Evolutionary conservation across 2,113 vertebrate species (phyloP), one percentile per base, ranked within the genome.

Genomic region (Rhizomys pruinosus): DNA sequence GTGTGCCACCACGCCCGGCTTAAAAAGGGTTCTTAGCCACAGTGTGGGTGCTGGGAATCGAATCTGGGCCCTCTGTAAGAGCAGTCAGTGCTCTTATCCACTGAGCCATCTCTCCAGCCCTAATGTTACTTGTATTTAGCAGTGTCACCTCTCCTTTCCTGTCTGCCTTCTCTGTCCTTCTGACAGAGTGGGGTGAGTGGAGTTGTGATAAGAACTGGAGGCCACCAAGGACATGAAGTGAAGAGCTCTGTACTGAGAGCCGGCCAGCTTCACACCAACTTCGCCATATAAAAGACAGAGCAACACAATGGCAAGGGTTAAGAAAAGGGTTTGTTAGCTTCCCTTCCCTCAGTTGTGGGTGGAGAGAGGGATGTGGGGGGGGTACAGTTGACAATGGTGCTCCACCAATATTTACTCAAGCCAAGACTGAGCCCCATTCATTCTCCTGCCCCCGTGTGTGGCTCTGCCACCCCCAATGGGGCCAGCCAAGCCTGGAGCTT

Each of bases 371-470:
- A n/a, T n/a, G n/a, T n/a, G n/a, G n/a, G n/a, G n/a, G n/a, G n/a
- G n/a, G n/a, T n/a, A 76, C 29, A 52, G 3, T 7, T 81, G 92
- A 96, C 95, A 78, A 61, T 89, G 61, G 61, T 86, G 86, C 47
- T 68, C n/a, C 68, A 69, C 79, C 94, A 94, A 37, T 97, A 89
- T 97, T 97, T 97, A 94, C 94, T 95, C 94, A 97, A 94, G 95
- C 68, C 0, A 4, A 94, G 80, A 97, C 96, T n/a, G n/a, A n/a
- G n/a, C n/a, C 55, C 84, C 96, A 97, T 97, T 97, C 96, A 97
- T 97, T 47, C 89, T 47, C 32, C 64, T 32, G n/a, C 4, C 20
- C 15, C 2, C 77, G 47, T 82, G 55, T 9, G 37, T 72, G 90
- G 87, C 57, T 93, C 93, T 69, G 0, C 5, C 0, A 1, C 76